Evolutionary conservation across 2,888 invertebrate genomes (phyloP), one percentile per base, ranked within the genome.

Genomic region (Dynastes grantii): DNA sequence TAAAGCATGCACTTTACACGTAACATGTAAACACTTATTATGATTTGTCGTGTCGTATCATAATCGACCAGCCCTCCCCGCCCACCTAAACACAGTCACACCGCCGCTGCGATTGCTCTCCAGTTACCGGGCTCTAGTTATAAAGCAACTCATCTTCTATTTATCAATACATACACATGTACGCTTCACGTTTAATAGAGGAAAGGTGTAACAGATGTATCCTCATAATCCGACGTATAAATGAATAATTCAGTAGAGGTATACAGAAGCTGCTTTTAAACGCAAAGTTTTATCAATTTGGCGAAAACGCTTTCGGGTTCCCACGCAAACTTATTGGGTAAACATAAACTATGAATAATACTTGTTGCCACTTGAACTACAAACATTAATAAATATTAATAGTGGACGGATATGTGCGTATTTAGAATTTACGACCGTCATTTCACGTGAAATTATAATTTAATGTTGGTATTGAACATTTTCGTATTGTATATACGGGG

Each of bases 211-310:
- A 55, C 55, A 55, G 55, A 55, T 55, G 55, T 55, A 55, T 55
- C 55, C 22, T n/a, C 55, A 55, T 55, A 55, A 55, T 55, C 55
- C 55, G 55, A 22, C 32, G 22, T 55, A 9, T 13, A 55, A 55
- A 55, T 55, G 55, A 55, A 55, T 55, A 22, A 55, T 55, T 55
- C 55, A 55, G 55, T 55, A 55, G 13, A 4, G 55, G 22, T n/a
- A 55, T 22, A 22, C 55, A 55, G 55, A 16, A 55, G 22, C 55
- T 45, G 45, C 9, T 45, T 29, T 61, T 22, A 61, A 61, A 29
- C 61, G 16, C 61, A 61, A 61, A 27, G 61, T 61, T 61, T 61
- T 61, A 61, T 61, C 61, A 61, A 61, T 61, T 61, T 61, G 27
- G 61, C 61, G 61, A 29, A 61, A 29, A 16, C 11, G 61, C 29